These are phyloP conservation scores for Drosophila truncata DNA, from an alignment of 1,140 invertebrate genomes.

Conservation along the genomic window DNA sequence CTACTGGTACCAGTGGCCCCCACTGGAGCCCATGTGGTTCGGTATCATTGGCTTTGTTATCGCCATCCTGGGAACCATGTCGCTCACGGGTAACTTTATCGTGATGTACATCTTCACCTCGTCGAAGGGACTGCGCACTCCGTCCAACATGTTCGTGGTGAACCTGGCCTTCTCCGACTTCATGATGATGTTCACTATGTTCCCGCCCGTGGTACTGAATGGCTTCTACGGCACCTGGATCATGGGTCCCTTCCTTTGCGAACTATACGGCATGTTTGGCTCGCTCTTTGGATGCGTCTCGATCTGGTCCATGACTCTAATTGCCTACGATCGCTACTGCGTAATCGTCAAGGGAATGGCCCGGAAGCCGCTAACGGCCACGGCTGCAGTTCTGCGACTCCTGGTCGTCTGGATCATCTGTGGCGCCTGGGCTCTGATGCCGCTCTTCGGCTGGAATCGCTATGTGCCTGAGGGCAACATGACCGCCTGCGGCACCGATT, in stretches of 20 bases:
- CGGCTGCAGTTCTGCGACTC: slow-evolving; percentile 89
- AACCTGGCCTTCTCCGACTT: slow-evolving; percentile 94
- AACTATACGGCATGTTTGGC: slow-evolving; percentile 91
- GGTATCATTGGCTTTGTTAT: slow-evolving; percentile 92
- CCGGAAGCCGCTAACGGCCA: slow-evolving; percentile 90
- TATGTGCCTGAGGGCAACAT: slow-evolving; percentile 93
- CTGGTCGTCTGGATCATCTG: slow-evolving; percentile 90
- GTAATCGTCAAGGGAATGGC: slow-evolving; percentile 93
- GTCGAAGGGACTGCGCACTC: slow-evolving; percentile 91
- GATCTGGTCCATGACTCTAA: slow-evolving; percentile 94
- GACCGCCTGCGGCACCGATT: slow-evolving; percentile 93
- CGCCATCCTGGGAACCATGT: slow-evolving; percentile 89
- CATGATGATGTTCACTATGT: slow-evolving; percentile 92
- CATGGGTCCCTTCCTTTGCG: slow-evolving; percentile 90
- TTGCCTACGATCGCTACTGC: slow-evolving; percentile 93
- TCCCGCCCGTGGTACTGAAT: slow-evolving; percentile 91
- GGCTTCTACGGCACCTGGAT: slow-evolving; percentile 93
- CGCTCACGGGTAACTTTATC: slow-evolving; percentile 91
- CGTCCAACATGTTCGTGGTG: slow-evolving; percentile 92
- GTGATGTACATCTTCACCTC: slow-evolving; percentile 93
- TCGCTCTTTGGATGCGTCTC: slow-evolving; percentile 92
- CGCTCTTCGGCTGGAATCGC: slow-evolving; percentile 93
- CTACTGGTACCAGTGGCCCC: slow-evolving; percentile 92
- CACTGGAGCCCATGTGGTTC: slow-evolving; percentile 92
- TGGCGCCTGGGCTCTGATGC: slow-evolving; percentile 89